These are phyloP conservation scores for Ophiodon elongatus DNA, from an alignment of 2,113 vertebrate species.

Conservation along the genomic window DNA sequence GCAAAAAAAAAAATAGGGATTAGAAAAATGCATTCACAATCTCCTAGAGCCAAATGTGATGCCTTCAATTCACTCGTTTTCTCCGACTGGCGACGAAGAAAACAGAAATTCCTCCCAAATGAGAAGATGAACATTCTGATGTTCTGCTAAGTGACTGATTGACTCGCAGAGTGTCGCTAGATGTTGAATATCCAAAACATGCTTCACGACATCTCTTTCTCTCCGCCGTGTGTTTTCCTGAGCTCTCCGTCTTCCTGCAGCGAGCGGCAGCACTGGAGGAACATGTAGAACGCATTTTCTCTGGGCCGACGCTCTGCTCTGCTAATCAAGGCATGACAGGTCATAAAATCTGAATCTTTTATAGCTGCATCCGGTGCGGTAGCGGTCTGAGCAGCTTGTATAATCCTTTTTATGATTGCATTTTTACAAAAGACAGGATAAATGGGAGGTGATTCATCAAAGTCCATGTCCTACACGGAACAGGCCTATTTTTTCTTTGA, in stretches of 20 bases:
- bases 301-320: constrained; percentile 6
- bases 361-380: constrained; percentile 8
- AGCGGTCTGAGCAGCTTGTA: constrained; percentile 4
- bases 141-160: too few species aligned
- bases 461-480: neutral
- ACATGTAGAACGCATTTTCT: constrained; percentile 3
- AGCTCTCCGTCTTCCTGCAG: neutral
- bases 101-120: too few species aligned
- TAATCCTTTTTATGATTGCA: constrained; percentile 13
- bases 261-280: neutral
- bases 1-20: neutral
- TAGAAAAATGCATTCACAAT: neutral
- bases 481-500: constrained; percentile 6
- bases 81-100: too few species aligned
- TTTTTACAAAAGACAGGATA: constrained; percentile 4
- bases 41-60: too few species aligned
- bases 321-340: constrained; percentile 24
- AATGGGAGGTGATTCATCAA: constrained; percentile 24
- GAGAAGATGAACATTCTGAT: too few species aligned
- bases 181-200: neutral
- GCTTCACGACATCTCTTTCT: neutral
- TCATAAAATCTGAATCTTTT: constrained; percentile 18
- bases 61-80: too few species aligned
- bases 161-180: neutral
- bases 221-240: neutral